Conservation (phyloP, 2,113 vertebrate species). For the Pedionomus torquatus region DNA sequence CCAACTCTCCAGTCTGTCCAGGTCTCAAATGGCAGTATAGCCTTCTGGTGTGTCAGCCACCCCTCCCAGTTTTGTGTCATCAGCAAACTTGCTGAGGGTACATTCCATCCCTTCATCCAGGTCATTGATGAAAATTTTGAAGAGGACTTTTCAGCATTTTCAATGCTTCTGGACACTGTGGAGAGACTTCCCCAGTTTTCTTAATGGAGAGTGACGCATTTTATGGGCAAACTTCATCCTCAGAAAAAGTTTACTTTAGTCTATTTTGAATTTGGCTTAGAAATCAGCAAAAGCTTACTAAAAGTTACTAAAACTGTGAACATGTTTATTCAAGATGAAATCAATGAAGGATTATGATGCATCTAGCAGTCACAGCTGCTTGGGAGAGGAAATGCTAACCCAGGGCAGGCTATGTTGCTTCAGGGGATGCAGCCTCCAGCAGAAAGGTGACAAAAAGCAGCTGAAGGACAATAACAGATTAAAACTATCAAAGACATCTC, state of each 20-base stretch:
- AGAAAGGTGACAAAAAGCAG: background rate
- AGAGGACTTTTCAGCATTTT: background rate
- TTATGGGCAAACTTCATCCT: background rate
- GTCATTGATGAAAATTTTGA: too few relatives aligned
- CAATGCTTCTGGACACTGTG: background rate
- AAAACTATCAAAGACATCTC: background rate
- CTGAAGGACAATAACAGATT: background rate
- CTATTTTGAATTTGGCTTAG: background rate
- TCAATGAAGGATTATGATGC: background rate
- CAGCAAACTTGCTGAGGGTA: too few relatives aligned
- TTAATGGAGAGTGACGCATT: background rate
- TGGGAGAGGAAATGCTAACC: background rate
- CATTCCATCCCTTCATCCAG: too few relatives aligned
- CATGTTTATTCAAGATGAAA: background rate
- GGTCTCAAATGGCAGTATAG: too few relatives aligned
- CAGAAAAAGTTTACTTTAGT: background rate
- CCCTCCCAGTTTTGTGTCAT: too few relatives aligned
- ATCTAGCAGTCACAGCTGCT: background rate
- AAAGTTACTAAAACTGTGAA: background rate
- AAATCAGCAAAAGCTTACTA: background rate
- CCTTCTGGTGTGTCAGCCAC: too few relatives aligned
- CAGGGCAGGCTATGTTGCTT: background rate
- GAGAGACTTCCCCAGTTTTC: background rate
- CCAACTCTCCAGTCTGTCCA: too few relatives aligned
- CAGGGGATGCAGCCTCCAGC: background rate